phyloP scores from a whole-genome alignment of 1,140 invertebrate species.

The Trichoplusia ni region DNA sequence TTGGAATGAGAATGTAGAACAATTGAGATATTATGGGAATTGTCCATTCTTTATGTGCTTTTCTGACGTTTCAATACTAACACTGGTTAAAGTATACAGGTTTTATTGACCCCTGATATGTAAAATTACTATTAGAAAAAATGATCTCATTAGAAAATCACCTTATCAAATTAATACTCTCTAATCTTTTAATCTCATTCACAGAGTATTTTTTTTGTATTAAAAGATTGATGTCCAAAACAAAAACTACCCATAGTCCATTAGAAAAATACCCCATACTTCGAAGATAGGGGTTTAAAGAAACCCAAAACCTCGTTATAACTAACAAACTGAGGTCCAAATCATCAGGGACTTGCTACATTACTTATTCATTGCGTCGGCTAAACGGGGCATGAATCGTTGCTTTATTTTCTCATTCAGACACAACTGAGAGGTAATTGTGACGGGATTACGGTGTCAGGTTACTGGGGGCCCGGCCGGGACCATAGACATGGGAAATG shows the following conservation, averaged over 20 bases:
- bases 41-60: too few relatives aligned
- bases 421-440: constrained; percentile 41
- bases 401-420: constrained; percentile 50
- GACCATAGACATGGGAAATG: background rate
- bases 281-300: too few relatives aligned
- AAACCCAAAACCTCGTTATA: constrained; percentile 8
- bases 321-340: background rate
- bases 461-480: constrained; percentile 27
- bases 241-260: background rate
- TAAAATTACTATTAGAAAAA: too few relatives aligned
- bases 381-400: constrained; percentile 42
- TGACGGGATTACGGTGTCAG: constrained; percentile 43
- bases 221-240: too few relatives aligned
- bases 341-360: constrained; percentile 19
- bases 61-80: too few relatives aligned
- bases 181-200: too few relatives aligned
- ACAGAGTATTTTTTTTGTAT: too few relatives aligned
- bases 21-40: background rate
- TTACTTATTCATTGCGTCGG: constrained; percentile 38
- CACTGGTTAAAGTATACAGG: too few relatives aligned
- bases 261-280: background rate
- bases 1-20: background rate
- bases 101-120: too few relatives aligned
- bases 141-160: too few relatives aligned
- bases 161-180: too few relatives aligned